These are phyloP conservation scores for Byasa hedistus DNA, from an alignment of 2,888 invertebrate genomes.

Conservation along the genomic window DNA sequence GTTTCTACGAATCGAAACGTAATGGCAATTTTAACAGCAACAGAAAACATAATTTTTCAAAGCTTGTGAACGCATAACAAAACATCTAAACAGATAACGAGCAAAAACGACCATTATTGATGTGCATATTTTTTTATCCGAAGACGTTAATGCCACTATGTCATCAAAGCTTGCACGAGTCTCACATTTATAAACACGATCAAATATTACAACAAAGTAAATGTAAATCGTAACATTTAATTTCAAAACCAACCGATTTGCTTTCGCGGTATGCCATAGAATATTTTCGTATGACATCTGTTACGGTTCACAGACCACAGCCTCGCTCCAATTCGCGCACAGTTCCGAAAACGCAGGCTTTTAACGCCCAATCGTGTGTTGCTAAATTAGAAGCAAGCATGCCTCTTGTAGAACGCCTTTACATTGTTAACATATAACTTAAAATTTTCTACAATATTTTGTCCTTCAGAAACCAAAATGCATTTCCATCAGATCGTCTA, in stretches of 20 bases:
- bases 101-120: constrained; percentile 13
- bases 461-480: constrained; percentile 2
- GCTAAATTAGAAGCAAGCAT: constrained; percentile 34
- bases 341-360: constrained; percentile 35
- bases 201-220: constrained; percentile 3
- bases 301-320: constrained; percentile 34
- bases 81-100: constrained; percentile 7
- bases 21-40: background rate
- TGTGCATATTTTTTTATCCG: constrained; percentile 9
- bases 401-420: background rate
- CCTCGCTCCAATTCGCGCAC: constrained; percentile 46
- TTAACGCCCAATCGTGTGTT: constrained; percentile 33
- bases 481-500: constrained; percentile 8
- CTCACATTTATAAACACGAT: constrained; percentile 2
- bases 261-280: constrained; percentile 12
- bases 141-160: constrained; percentile 5
- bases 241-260: background rate
- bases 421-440: too few species aligned
- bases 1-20: constrained; percentile 4
- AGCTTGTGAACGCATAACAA: constrained; percentile 1
- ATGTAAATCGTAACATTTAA: background rate
- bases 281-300: constrained; percentile 36
- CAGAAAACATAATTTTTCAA: constrained; percentile 4
- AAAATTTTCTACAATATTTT: background rate
- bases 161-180: constrained; percentile 12